phyloP scores from a whole-genome alignment of 2,797 vertebrate genomes.

The Mionectes olivaceus region DNA sequence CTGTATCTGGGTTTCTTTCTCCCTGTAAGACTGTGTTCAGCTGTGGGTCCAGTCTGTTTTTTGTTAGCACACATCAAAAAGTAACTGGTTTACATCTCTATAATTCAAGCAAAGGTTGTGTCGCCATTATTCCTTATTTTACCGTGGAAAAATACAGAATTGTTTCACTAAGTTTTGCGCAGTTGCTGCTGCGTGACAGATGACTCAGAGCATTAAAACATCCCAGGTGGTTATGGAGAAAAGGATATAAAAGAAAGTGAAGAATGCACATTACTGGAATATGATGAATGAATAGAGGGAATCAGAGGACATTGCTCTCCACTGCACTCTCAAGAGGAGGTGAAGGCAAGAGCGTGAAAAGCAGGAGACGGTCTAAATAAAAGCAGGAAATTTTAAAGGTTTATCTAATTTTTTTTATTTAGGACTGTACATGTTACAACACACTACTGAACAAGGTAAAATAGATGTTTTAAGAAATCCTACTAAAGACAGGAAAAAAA shows the following conservation, averaged over 20 bases:
- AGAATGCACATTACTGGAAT: not conserved
- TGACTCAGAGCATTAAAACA: not conserved
- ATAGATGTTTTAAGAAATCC: not conserved
- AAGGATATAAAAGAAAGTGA: not conserved
- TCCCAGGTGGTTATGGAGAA: not conserved
- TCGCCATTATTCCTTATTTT: not conserved
- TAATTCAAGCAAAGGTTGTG: not conserved
- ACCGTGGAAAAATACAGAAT: slow-evolving; percentile 11
- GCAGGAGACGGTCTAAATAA: not conserved
- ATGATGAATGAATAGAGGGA: not conserved
- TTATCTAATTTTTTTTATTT: not conserved
- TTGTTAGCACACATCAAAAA: not conserved
- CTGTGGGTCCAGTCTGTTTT: not conserved
- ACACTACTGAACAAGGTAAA: not conserved
- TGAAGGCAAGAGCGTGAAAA: not conserved
- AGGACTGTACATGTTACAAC: not conserved
- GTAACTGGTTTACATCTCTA: not conserved
- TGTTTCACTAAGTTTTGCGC: not conserved
- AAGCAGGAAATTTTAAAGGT: not conserved
- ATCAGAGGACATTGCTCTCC: not conserved
- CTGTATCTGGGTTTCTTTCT: not conserved
- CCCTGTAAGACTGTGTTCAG: not conserved
- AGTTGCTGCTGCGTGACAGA: not conserved
- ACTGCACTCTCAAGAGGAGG: not conserved
- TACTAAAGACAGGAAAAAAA: not conserved